Evolutionary conservation across 2,113 vertebrate species (phyloP).

Genomic region (Hemicordylus capensis): DNA sequence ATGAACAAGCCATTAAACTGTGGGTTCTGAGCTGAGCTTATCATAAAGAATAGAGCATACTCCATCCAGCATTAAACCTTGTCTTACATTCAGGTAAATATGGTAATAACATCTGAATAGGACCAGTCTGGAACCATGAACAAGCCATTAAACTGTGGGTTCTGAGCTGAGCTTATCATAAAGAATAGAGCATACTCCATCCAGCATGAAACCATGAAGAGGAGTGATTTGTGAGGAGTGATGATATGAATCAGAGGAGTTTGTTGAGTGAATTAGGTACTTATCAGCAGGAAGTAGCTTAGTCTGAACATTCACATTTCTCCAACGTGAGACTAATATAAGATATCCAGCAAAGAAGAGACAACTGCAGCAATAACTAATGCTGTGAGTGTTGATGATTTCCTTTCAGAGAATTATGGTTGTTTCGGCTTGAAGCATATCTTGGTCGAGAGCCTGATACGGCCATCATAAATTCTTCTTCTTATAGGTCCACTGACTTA

Average conservation of each 20-base stretch:
- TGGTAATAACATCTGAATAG: too few relatives aligned
- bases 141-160: too few relatives aligned
- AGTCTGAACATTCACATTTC: not conserved
- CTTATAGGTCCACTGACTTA: conserved; percentile 26
- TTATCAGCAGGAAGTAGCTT: not conserved
- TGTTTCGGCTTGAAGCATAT: not conserved
- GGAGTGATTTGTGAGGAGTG: too few relatives aligned
- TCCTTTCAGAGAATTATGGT: not conserved
- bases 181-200: not conserved
- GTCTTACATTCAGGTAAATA: too few relatives aligned
- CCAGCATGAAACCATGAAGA: not conserved
- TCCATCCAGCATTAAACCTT: not conserved
- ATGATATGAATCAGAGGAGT: too few relatives aligned
- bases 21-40: too few relatives aligned
- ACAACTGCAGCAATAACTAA: not conserved
- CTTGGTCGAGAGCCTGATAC: not conserved
- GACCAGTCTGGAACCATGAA: too few relatives aligned
- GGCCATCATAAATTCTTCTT: not conserved
- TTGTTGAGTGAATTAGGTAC: not conserved
- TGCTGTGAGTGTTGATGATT: not conserved
- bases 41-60: not conserved
- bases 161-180: too few relatives aligned
- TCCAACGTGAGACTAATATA: not conserved
- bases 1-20: too few relatives aligned
- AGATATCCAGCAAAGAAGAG: not conserved